These are phyloP conservation scores for Hippoglossus stenolepis DNA, from an alignment of 2,113 vertebrate genomes.

Conservation along the genomic window DNA sequence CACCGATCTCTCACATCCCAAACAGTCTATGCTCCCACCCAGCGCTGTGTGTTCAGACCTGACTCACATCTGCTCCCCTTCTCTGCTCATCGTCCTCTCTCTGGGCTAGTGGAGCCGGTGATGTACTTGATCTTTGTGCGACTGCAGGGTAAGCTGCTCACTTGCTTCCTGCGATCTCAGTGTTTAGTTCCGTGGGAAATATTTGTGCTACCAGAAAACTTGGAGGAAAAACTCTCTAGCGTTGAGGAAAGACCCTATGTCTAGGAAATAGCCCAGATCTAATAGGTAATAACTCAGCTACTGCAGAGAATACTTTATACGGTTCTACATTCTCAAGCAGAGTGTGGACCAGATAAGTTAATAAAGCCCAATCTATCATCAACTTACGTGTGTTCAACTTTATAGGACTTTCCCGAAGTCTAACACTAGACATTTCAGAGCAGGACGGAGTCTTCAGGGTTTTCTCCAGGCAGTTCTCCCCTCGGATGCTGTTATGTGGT, in stretches of 20 bases:
- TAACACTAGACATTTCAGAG: background rate
- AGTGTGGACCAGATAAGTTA: conserved; percentile 7
- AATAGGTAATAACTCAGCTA: conserved; percentile 45
- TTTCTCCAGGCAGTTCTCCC: background rate
- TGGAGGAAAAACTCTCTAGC: conserved; percentile 9
- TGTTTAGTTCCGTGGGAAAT: background rate
- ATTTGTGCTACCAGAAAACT: background rate
- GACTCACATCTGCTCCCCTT: background rate
- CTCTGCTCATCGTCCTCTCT: background rate
- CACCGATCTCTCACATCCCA: background rate
- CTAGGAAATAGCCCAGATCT: conserved; percentile 60
- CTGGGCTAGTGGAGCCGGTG: background rate
- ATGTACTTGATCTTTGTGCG: too few relatives aligned
- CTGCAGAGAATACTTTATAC: conserved; percentile 30
- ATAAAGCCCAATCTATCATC: conserved; percentile 3
- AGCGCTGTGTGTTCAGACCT: background rate
- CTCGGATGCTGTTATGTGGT: background rate
- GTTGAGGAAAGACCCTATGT: conserved; percentile 39
- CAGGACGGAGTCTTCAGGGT: background rate
- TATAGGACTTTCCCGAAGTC: background rate
- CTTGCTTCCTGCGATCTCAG: conserved; percentile 35
- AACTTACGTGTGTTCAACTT: background rate
- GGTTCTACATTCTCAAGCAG: conserved; percentile 36
- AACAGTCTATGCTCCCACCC: too few relatives aligned
- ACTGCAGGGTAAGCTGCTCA: conserved; percentile 56